Base-by-base conservation (phyloP, 2,888 invertebrate genomes). In the Sphinx pinastri region DNA sequence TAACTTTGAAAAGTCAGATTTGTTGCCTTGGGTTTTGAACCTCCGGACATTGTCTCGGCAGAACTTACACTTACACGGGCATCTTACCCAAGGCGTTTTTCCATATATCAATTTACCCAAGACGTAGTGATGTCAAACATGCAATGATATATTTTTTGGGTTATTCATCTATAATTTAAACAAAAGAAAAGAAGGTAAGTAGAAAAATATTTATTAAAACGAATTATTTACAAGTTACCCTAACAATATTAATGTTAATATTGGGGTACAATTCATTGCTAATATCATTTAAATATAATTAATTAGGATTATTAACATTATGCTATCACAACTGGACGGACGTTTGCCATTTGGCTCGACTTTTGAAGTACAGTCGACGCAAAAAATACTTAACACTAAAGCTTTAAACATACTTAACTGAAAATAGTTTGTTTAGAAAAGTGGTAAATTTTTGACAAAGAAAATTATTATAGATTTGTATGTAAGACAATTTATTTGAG, bases 171-270 rank as follows among this genome's bases (percentile, higher is more conserved):
- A 25, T 25, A 25, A 57, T 16, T 57, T 57, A 57, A 57, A 57
- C 10, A 13, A 25, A 13, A 38, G 14, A 38, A 60, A 45, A 45
- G 16, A 45, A 19, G 10, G 16, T 60, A 45, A 47, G 45, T 45
- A 16, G 49, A 63, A 60, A 63, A 63, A 49, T 63, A 63, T 63
- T 63, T 63, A 63, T 63, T 63, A 63, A 63, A 63, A 63, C 63
- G 49, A 13, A 63, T 63, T 63, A 63, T 63, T 49, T 63, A 63
- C 63, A 63, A 55, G 4, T 11, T 19, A 63, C 63, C 63, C 63
- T 19, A 16, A 63, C 63, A 63, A 63, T 63, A 63, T 63, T 49
- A 19, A 2, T 16, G 16, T 19, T 49, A 25, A 63, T 63, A 63
- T 63, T 19, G 63, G 63, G 63, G 49, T 19, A 63, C 49, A 63